These are phyloP conservation scores for Passer domesticus DNA, from an alignment of 2,113 vertebrate genomes.

Conservation along the genomic window DNA sequence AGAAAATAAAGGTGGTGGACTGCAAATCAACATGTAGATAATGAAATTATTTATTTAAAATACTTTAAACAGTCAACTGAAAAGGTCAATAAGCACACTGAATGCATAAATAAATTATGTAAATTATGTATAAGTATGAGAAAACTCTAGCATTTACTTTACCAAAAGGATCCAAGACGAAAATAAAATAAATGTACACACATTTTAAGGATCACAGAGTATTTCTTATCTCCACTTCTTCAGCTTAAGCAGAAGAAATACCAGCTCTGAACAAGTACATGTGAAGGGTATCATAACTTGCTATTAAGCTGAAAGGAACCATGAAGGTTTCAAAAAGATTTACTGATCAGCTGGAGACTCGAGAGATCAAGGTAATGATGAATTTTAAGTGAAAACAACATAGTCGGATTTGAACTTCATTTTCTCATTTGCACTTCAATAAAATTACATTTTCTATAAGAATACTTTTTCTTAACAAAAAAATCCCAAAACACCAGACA, in stretches of 20 bases:
- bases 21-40: neutral
- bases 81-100: neutral
- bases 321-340: neutral
- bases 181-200: neutral
- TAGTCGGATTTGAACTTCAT: neutral
- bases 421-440: neutral
- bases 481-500: rapidly evolving
- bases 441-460: neutral
- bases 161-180: neutral
- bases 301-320: neutral
- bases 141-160: neutral
- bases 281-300: neutral
- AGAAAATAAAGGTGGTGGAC: too few relatives aligned
- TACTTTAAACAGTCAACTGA: neutral
- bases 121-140: neutral
- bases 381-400: neutral
- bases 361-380: neutral
- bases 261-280: neutral
- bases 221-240: neutral
- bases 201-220: neutral
- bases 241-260: neutral
- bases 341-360: neutral
- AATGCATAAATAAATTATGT: neutral
- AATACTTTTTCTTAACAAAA: neutral
- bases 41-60: neutral